Conservation (phyloP, 2,888 invertebrate genomes). For the Gymnocheta viridis region DNA sequence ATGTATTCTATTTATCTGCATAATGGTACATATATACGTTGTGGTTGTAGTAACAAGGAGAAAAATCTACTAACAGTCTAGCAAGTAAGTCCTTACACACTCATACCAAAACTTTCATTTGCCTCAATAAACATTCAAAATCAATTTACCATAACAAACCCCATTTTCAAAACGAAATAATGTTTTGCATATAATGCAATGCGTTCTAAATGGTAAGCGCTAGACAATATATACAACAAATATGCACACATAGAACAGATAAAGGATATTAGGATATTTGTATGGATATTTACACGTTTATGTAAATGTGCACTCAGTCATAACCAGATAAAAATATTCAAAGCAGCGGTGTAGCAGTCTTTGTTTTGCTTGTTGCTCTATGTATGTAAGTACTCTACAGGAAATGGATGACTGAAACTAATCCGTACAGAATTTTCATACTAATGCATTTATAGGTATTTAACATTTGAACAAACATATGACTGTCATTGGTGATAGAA, state of each 20-base stretch:
- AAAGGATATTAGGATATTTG: not conserved
- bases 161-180: conserved; percentile 60
- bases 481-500: no score
- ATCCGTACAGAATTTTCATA: no score
- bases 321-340: no score
- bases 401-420: no score
- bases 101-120: conserved; percentile 43
- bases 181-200: conserved; percentile 60
- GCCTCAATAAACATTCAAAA: conserved; percentile 66
- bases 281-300: no score
- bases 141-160: conserved; percentile 65
- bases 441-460: no score
- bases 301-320: no score
- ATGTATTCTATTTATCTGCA: not conserved
- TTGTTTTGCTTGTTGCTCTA: no score
- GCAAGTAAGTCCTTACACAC: not conserved
- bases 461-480: no score
- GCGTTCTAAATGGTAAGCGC: conserved; percentile 56
- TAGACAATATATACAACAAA: not conserved
- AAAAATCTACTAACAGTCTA: not conserved
- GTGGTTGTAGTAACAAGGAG: not conserved
- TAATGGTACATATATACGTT: not conserved
- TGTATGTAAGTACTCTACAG: no score
- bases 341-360: no score
- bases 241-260: not conserved